These are phyloP conservation scores for Periophthalmus modestus DNA, from an alignment of 2,113 vertebrate genomes.

Conservation along the genomic window DNA sequence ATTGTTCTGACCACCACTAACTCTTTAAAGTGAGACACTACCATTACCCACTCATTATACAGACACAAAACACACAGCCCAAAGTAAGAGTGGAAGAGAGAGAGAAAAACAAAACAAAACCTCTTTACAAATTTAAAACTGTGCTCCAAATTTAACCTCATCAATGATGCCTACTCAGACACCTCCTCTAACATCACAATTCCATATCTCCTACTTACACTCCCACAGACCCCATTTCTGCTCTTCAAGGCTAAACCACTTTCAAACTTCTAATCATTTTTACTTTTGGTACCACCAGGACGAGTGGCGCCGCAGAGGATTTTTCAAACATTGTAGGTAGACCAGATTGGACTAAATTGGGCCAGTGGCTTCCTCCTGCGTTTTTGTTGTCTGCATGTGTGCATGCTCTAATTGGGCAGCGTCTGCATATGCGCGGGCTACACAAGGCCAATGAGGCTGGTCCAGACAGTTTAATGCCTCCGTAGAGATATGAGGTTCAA, in stretches of 20 bases:
- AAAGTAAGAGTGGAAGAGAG: neutral
- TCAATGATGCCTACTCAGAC: neutral
- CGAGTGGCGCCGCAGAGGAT: slow-evolving; percentile 28
- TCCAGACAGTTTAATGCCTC: slow-evolving; percentile 65
- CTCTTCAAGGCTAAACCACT: slow-evolving; percentile 19
- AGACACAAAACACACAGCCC: neutral
- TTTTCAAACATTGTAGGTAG: slow-evolving; percentile 43
- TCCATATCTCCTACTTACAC: slow-evolving; percentile 15
- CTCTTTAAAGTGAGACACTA: neutral
- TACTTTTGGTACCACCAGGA: slow-evolving; percentile 21
- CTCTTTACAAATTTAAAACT: neutral
- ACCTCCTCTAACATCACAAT: neutral
- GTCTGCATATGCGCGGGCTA: slow-evolving; percentile 45
- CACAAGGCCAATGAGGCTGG: slow-evolving; percentile 49
- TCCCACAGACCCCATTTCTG: slow-evolving; percentile 7
- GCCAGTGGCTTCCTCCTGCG: slow-evolving; percentile 21
- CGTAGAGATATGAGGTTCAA: slow-evolving; percentile 64
- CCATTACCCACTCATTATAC: neutral
- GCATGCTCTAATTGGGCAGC: slow-evolving; percentile 57
- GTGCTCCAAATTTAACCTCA: neutral
- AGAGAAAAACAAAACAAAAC: neutral
- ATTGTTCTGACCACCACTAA: neutral
- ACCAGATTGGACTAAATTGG: slow-evolving; percentile 44
- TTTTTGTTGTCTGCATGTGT: slow-evolving; percentile 39
- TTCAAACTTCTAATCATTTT: slow-evolving; percentile 22